Base-by-base conservation (phyloP, 2,888 invertebrate species). In the Elysia crispata region DNA sequence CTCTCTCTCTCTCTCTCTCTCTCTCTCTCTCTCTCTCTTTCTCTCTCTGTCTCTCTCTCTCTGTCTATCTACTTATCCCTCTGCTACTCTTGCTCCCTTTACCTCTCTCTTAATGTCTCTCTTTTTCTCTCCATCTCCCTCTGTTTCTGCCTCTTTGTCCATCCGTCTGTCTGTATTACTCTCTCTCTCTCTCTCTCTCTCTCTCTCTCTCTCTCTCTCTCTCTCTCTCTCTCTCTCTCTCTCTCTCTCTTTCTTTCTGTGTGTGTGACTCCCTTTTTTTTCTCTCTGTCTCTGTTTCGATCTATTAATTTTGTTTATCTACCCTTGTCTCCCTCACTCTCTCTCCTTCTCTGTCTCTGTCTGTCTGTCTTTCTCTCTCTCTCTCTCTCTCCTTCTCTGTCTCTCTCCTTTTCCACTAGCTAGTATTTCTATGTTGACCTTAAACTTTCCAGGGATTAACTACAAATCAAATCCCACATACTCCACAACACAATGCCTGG, bases 241-340 rank as follows among this genome's bases (percentile, higher is more conserved):
- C 41, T 64, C 23, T 76, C 28, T 64, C 11, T 75, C 41, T 76
- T 1, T 76, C 50, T 76, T 66, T 76, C 67, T 66, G 67, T 66
- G 49, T 8, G n/a, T 33, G 25, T 76, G 33, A 41, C 66, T 64
- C n/a, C 49, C 66, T 41, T 33, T 62, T 25, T 64, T n/a, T 76
- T 41, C 25, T 64, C 66, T 76, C 30, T 76, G 33, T 64, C 41
- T 28, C 41, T n/a, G 23, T 62, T 13, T 64, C 23, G 30, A 41
- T 57, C 66, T 66, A 25, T 64, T n/a, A n/a, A n/a, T n/a, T n/a
- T 23, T 23, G 33, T 76, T 30, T 72, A 13, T 72, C 11, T 72
- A 25, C 54, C 57, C 6, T n/a, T 73, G 1, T 54, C 28, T 15
- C 13, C 15, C 8, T 50, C 15, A 8, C 28, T 73, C 25, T 15